Conservation (phyloP, 2,888 invertebrate genomes). For the Drosophila antonietae region DNA sequence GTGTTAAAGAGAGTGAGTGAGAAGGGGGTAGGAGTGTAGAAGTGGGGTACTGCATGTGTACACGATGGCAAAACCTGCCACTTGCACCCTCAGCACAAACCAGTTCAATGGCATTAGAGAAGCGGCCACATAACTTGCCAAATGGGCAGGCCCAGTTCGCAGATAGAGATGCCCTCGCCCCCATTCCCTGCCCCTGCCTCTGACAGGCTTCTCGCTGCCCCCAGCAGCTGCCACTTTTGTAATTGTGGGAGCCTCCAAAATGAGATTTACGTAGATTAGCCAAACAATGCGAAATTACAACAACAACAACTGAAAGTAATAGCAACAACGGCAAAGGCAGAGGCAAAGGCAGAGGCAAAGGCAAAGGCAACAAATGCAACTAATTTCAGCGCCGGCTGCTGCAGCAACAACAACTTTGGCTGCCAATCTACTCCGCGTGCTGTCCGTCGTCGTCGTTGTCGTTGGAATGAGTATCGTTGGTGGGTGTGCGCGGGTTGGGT, state of each 20-base stretch:
- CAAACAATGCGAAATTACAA: slow-evolving; percentile 77
- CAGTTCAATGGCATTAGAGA: slow-evolving; percentile 76
- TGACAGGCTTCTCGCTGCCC: neutral
- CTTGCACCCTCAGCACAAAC: slow-evolving; percentile 74
- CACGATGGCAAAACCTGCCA: slow-evolving; percentile 63
- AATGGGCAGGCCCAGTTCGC: slow-evolving; percentile 70
- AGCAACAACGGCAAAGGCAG: slow-evolving; percentile 18
- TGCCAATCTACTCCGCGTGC: slow-evolving; percentile 54
- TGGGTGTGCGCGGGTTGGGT: neutral
- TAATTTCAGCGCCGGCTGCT: slow-evolving; percentile 52
- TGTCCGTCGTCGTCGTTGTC: slow-evolving; percentile 20
- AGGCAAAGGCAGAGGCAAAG: neutral
- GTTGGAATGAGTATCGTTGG: neutral
- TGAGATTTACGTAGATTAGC: slow-evolving; percentile 76
- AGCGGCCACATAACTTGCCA: slow-evolving; percentile 75
- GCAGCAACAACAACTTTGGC: slow-evolving; percentile 32
- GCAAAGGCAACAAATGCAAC: slow-evolving; percentile 37
- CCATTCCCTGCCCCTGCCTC: too few species aligned
- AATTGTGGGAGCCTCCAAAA: slow-evolving; percentile 77
- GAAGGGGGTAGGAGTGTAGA: neutral
- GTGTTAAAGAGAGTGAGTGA: neutral
- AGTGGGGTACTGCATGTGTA: slow-evolving; percentile 20
- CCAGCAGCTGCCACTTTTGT: slow-evolving; percentile 43
- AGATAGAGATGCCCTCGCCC: slow-evolving; percentile 8
- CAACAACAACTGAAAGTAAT: slow-evolving; percentile 33